Percentiles rank a stretch among this genome's conserved stretches.
phyloP scores from a whole-genome alignment of 2,797 vertebrate species.

The Loriculus beryllinus region DNA sequence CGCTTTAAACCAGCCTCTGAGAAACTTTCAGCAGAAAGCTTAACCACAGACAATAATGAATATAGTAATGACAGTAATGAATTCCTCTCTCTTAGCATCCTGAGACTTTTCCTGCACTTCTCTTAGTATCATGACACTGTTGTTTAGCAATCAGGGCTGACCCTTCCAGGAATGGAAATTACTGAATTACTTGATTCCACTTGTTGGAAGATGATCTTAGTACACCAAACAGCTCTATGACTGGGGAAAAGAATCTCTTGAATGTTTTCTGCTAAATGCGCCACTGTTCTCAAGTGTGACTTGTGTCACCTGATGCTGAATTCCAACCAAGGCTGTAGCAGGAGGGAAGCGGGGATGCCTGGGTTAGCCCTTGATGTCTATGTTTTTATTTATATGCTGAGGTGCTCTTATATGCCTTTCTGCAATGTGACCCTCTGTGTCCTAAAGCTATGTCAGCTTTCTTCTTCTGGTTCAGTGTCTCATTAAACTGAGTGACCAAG shows the following conservation, averaged over 20 bases:
- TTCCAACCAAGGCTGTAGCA: neutral
- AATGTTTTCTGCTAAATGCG: neutral
- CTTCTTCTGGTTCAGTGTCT: neutral
- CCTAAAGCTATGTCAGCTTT: neutral
- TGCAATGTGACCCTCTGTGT: neutral
- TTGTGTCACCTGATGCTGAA: neutral
- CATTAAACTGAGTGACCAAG: neutral
- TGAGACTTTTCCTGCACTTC: neutral
- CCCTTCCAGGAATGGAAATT: neutral
- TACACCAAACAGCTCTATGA: neutral
- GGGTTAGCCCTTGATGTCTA: neutral
- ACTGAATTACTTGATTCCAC: neutral
- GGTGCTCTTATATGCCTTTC: neutral
- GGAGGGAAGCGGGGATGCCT: neutral
- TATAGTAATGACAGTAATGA: neutral
- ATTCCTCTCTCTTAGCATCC: neutral
- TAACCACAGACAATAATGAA: neutral
- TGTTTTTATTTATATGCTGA: neutral
- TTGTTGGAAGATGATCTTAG: neutral
- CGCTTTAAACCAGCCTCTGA: neutral
- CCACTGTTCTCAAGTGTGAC: neutral
- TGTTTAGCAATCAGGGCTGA: neutral
- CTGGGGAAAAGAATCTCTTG: neutral
- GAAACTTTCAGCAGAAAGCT: neutral
- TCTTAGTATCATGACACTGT: neutral